A percentile compares a stretch with the other conserved stretches of the same genome.
These are phyloP conservation scores for Endomychus coccineus DNA, from an alignment of 2,888 invertebrate species.

Conservation along the genomic window DNA sequence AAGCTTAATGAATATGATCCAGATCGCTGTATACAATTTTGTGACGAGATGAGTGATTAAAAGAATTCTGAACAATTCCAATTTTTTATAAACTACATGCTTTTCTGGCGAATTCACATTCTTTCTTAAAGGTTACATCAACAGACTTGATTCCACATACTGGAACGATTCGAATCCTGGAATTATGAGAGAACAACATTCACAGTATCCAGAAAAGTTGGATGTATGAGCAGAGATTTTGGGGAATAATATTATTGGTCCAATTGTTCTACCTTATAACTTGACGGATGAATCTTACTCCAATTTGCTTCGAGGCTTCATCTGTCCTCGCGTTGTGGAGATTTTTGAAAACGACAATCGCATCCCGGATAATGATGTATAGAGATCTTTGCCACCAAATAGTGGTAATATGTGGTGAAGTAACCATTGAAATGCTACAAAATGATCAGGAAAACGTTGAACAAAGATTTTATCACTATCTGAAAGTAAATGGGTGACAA, in stretches of 20 bases:
- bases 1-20: too few species aligned
- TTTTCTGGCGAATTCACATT: constrained; percentile 1
- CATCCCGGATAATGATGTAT: background rate
- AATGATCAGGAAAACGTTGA: too few species aligned
- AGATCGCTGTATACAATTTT: too few species aligned
- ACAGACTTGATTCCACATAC: background rate
- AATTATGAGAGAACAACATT: too few species aligned
- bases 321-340: constrained; percentile 1
- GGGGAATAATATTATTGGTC: too few species aligned
- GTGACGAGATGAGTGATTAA: too few species aligned
- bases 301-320: constrained; percentile 1
- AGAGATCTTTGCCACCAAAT: background rate
- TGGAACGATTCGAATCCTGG: background rate
- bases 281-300: background rate
- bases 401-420: too few species aligned
- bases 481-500: too few species aligned
- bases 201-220: constrained; percentile 1
- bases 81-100: too few species aligned
- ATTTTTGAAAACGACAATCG: constrained; percentile 1
- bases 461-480: too few species aligned
- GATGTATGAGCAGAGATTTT: background rate
- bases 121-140: background rate
- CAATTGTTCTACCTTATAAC: background rate
- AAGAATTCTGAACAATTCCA: too few species aligned
- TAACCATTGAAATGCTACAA: constrained; percentile 14